Evolutionary conservation across 2,888 invertebrate species (phyloP), one percentile per base, ranked within the genome.

Genomic region (Chaitophorus viminalis): DNA sequence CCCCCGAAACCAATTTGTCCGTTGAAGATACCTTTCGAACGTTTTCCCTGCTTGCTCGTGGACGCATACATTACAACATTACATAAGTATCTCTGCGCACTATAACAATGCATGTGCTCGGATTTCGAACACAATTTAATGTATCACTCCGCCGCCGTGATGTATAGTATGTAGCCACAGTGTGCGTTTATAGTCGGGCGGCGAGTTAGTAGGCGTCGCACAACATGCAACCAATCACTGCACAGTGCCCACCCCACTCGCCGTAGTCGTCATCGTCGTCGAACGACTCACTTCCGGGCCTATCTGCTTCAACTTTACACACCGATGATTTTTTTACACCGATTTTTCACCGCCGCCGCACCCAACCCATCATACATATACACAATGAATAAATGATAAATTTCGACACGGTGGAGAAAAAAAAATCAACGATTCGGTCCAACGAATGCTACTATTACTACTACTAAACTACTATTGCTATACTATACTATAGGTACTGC

Each of bases 291-390:
- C 84, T 85, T 85, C 84, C 84, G 84, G 84, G 76, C 76, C 84
- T 68, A 68, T 84, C 84, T 65, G 84, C 84, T 85, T 85, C 33
- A 77, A 85, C 76, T 85, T 85, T 85, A 85, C 84, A 85, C 68
- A 68, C 84, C 84, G 84, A 68, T 85, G 84, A 68, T 65, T 85
- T 85, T 85, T 85, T 85, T 85, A 85, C 84, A 85, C 84, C 84
- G 84, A 85, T 85, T 85, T 85, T 85, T 85, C 46, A 68, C 84
- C 84, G 65, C 84, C 84, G 65, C 65, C 84, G 84, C 84, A 77
- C 84, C 84, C 76, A 85, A 85, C 84, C 84, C 84, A 85, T 65
- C 76, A 65, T 65, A 65, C 52, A 29, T 33, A 74, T 60, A 77
- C 84, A 85, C 76, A 77, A 77, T 68, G 68, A 77, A 65, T 85